A percentile compares a stretch with the other conserved stretches of the same genome.
Evolutionary conservation across 2,888 invertebrate species (phyloP).

Genomic region (Diaperis boleti): DNA sequence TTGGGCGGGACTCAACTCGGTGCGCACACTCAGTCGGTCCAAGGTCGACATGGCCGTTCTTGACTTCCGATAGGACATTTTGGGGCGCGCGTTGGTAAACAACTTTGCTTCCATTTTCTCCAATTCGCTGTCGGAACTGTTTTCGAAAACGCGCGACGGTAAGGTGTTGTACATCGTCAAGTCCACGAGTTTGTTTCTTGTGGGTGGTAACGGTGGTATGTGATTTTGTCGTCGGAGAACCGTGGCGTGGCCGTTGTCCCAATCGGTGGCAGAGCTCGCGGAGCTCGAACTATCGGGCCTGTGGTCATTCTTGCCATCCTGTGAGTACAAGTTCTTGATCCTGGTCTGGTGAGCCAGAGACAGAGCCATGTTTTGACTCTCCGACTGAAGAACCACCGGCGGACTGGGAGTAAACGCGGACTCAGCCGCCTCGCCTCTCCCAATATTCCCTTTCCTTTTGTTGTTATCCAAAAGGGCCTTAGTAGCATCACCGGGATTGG

Average conservation of each 20-base stretch:
- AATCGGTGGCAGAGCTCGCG: slow-evolving; percentile 88
- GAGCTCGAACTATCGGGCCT: slow-evolving; percentile 82
- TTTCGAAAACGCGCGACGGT: slow-evolving; percentile 65
- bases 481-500: slow-evolving; percentile 66
- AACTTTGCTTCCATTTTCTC: slow-evolving; percentile 67
- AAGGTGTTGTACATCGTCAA: slow-evolving; percentile 70
- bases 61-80: slow-evolving; percentile 57
- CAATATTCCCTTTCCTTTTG: slow-evolving; percentile 45
- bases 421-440: no score
- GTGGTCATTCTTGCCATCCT: slow-evolving; percentile 57
- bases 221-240: slow-evolving; percentile 77
- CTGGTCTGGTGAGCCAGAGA: slow-evolving; percentile 88
- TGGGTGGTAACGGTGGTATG: slow-evolving; percentile 54
- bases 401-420: slow-evolving; percentile 91
- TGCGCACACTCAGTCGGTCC: slow-evolving; percentile 74
- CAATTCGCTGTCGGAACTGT: slow-evolving; percentile 72
- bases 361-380: slow-evolving; percentile 73
- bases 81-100: no score
- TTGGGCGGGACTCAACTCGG: slow-evolving; percentile 69
- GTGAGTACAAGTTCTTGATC: slow-evolving; percentile 81
- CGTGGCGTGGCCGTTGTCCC: slow-evolving; percentile 92
- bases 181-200: slow-evolving; percentile 65
- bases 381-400: slow-evolving; percentile 74
- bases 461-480: slow-evolving; percentile 49
- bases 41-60: slow-evolving; percentile 60